Base-by-base conservation (phyloP, 2,888 invertebrate species). In the Crioceris asparagi region DNA sequence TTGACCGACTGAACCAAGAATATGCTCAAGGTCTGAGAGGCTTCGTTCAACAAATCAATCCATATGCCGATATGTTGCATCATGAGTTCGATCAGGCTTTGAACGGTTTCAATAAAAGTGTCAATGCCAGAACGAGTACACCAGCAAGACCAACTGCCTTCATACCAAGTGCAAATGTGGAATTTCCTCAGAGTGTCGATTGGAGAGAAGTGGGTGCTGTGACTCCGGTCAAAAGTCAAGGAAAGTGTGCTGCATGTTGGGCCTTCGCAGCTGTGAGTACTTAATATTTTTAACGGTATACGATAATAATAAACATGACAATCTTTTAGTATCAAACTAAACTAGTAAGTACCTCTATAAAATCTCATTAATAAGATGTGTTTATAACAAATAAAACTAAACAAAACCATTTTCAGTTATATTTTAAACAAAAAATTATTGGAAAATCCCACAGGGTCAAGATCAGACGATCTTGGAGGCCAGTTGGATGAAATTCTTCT, bases 171-270 rank as follows among this genome's bases (percentile, higher is more conserved):
- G 56, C 59, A 1, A 62, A 62, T 39, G 59, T 60, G 3, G 42
- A 45, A n/a, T 44, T 60, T 30, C 65, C 64, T 0, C 50, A 50
- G 6, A 47, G 47, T 32, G 51, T 65, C 5, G 64, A 65, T 42
- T 65, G 64, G 64, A 52, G 60, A 21, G 54, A 59, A 45, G 46
- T 53, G 5, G 64, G 63, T 2, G 65, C 61, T 6, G 65, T 64
- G 0, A 53, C 60, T 0, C 45, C 56, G 0, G 63, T 64, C 3
- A 60, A 56, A 41, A 52, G 45, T 29, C 64, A 65, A 47, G 60
- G 57, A 27, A 40, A 41, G 14, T 65, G 65, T 41, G 62, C 57
- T 8, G 57, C 55, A 7, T 65, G 65, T 45, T 65, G 59, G 50
- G 65, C 65, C 5, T 65, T 64, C 44, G 57, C 59, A 34, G 61